Evolutionary conservation across 2,888 invertebrate species (phyloP), one percentile per base, ranked within the genome.

Genomic region (Andrena fulva): DNA sequence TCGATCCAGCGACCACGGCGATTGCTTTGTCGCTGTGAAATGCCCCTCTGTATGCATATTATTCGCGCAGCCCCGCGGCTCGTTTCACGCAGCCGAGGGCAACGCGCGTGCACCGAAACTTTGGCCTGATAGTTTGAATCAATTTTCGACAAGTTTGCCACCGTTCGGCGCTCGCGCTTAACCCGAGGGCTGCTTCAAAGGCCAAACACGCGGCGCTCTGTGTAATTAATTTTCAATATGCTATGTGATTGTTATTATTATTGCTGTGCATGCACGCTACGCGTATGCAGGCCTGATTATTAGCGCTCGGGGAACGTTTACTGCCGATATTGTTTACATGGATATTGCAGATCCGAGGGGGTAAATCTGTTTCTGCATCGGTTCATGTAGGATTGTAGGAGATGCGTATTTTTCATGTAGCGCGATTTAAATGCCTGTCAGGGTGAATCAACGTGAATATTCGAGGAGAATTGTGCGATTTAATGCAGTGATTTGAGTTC

Each of bases 171-270:
- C 70, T 66, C 56, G 52, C 74, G 74, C 80, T 80, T 71, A 66
- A 71, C 52, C 56, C 54, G 70, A 29, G 27, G 24, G 29, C 62
- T 20, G 80, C 62, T 72, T 72, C 71, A 80, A 79, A 79, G 71
- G 71, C 52, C 42, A n/a, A 50, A 29, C 33, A 24, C 56, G 4
- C 33, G 50, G n/a, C 68, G 35, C 68, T 79, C 56, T 29, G 33
- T 12, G 59, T 73, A 80, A 81, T 81, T 68, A 80, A 81, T 80
- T 81, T 73, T 69, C 72, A 59, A 80, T 68, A 59, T 50, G 73
- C 35, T 52, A 35, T 73, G 56, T 33, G 72, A 69, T 72, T 80
- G 80, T 80, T 79, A 67, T 56, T 68, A 68, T 78, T 74, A 74
- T 74, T 62, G 29, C 52, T 71, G 31, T 24, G 20, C 7, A 31